Percentiles rank a stretch among this genome's conserved stretches.
phyloP scores from a whole-genome alignment of 2,113 vertebrate genomes.

The Megatriorchis doriae region DNA sequence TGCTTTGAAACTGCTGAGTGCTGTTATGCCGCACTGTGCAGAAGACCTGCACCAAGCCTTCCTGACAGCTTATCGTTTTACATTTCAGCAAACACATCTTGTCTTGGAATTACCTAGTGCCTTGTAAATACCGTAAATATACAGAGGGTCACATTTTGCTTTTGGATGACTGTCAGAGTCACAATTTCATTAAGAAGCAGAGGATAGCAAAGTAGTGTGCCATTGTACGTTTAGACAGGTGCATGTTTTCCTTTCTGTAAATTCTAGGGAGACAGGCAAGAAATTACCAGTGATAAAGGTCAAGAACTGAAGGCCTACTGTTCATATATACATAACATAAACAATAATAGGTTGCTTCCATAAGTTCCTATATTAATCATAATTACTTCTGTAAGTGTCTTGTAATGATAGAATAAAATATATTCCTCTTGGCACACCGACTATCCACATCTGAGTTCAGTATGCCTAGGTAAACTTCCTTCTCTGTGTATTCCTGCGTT shows the following conservation, averaged over 20 bases:
- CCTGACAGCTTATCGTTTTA: not conserved
- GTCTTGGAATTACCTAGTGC: constrained; percentile 10
- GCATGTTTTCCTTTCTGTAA: not conserved
- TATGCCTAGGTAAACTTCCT: not conserved
- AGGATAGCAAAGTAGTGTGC: not conserved
- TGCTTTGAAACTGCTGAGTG: not conserved
- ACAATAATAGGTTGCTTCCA: not conserved
- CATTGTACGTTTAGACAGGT: not conserved
- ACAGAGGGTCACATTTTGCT: not conserved
- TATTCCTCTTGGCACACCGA: not conserved
- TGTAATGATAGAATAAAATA: not conserved
- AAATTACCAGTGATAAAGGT: not conserved
- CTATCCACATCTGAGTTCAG: not conserved
- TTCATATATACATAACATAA: not conserved
- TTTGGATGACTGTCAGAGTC: not conserved
- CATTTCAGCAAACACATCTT: not conserved
- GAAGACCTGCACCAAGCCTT: not conserved
- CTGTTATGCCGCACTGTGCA: not conserved
- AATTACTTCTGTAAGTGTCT: not conserved
- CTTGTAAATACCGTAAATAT: not conserved
- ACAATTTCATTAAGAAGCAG: not conserved
- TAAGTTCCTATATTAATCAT: not conserved
- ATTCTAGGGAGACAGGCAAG: not conserved
- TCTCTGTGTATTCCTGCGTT: not conserved
- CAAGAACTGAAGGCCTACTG: not conserved